These are phyloP conservation scores for Mythimna ferrago DNA, from an alignment of 2,888 invertebrate genomes.

Conservation along the genomic window DNA sequence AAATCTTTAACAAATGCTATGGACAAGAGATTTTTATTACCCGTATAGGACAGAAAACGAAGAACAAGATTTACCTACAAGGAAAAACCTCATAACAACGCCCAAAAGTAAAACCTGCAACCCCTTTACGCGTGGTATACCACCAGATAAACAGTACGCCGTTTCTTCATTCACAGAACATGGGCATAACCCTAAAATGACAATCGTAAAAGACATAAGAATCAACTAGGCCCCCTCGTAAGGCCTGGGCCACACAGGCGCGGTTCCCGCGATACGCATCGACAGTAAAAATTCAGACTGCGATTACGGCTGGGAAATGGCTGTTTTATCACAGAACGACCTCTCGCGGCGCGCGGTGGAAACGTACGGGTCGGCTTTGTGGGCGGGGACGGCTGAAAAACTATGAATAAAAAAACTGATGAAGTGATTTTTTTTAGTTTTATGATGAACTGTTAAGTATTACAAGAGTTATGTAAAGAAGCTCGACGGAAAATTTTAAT, in stretches of 20 bases:
- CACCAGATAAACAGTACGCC: conserved; percentile 55
- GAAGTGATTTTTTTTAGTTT: neutral
- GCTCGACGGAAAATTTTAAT: no score
- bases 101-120: conserved; percentile 24
- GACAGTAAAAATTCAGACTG: conserved; percentile 80
- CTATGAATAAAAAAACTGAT: neutral
- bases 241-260: conserved; percentile 50
- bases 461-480: no score
- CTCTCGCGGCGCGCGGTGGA: conserved; percentile 48
- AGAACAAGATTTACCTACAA: neutral
- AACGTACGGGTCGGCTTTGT: conserved; percentile 60
- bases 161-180: conserved; percentile 65
- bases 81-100: neutral
- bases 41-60: neutral
- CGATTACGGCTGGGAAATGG: conserved; percentile 84
- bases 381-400: conserved; percentile 8
- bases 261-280: conserved; percentile 74
- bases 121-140: conserved; percentile 38
- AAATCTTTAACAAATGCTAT: no score
- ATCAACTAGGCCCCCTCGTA: conserved; percentile 62
- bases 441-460: no score
- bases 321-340: conserved; percentile 82
- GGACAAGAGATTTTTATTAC: no score
- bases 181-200: conserved; percentile 61
- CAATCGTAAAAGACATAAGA: conserved; percentile 66